Base-by-base conservation (phyloP, 2,113 vertebrate genomes). In the Oostethus manadensis region DNA sequence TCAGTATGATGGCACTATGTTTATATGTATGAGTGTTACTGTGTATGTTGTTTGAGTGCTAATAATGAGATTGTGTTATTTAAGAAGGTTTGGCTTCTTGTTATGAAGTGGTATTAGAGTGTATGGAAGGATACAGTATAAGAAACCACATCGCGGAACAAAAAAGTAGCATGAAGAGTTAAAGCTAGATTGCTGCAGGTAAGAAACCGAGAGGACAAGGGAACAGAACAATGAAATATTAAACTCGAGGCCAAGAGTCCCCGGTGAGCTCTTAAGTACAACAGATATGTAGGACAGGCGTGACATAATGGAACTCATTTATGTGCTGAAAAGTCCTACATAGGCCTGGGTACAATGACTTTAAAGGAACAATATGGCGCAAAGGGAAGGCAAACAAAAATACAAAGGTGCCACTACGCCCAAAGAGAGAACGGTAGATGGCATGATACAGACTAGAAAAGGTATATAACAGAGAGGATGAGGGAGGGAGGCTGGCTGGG, bases 391-490 rank as follows among this genome's bases (percentile, higher is more conserved):
- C 15, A 62, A 64, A 51, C 26, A 49, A 64, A 63, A 61, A 57
- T 56, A 64, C 68, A 53, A 45, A 6, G 48, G 35, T 70, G 74
- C 70, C 70, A 29, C n/a, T 18, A 35, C 29, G 68, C 61, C 76
- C 58, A 51, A 65, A 68, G 18, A 56, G 11, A 22, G 43, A 69
- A 58, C 66, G 74, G 62, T 29, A 16, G 58, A 74, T 67, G 58
- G 75, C 77, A 79, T 63, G 62, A 78, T 66, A 60, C 58, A 75
- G 77, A 72, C 22, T 40, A 76, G 69, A 29, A 59, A 38, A 26
- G 38, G 46, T 9, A 15, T 15, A n/a, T n/a, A 61, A 20, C 10
- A 13, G 48, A 65, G 42, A 10, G 40, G 26, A 61, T 8, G 58
- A 14, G 20, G 50, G 43, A 56, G 61, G 50, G 38, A 33, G 73